Conservation (phyloP, 2,113 vertebrate genomes). For the Phylloscopus whistleri region DNA sequence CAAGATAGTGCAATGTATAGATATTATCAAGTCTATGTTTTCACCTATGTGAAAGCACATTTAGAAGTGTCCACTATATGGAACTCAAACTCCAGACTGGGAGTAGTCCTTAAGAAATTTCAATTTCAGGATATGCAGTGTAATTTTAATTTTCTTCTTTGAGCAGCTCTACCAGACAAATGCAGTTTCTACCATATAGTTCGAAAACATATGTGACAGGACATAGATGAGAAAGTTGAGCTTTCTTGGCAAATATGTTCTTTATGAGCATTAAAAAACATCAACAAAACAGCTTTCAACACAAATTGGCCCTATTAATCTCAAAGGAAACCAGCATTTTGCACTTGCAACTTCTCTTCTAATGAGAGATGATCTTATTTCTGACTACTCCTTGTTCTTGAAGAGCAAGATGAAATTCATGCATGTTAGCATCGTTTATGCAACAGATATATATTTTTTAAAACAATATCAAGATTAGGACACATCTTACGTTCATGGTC, state of each 20-base stretch:
- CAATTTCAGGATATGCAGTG: neutral
- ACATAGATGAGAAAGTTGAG: neutral
- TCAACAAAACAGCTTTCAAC: neutral
- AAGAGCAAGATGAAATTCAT: neutral
- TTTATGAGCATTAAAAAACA: neutral
- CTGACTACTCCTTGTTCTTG: neutral
- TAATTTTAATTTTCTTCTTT: neutral
- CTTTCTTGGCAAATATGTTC: neutral
- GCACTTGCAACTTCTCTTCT: neutral
- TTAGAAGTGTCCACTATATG: neutral
- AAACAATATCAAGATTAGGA: neutral
- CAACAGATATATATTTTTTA: neutral
- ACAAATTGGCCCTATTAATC: neutral
- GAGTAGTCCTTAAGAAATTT: neutral
- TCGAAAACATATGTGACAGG: neutral
- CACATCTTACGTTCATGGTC: neutral
- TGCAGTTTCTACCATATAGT: neutral
- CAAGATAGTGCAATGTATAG: neutral
- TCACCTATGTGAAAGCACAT: neutral
- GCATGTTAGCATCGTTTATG: neutral
- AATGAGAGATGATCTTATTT: neutral
- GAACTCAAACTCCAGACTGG: neutral
- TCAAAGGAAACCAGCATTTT: slow-evolving; percentile 41
- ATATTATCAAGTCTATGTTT: neutral
- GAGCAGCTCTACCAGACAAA: neutral